A percentile compares a stretch with the other conserved stretches of the same genome.
These are phyloP conservation scores for Melitaea athalia DNA, from an alignment of 2,888 invertebrate species.

Conservation along the genomic window DNA sequence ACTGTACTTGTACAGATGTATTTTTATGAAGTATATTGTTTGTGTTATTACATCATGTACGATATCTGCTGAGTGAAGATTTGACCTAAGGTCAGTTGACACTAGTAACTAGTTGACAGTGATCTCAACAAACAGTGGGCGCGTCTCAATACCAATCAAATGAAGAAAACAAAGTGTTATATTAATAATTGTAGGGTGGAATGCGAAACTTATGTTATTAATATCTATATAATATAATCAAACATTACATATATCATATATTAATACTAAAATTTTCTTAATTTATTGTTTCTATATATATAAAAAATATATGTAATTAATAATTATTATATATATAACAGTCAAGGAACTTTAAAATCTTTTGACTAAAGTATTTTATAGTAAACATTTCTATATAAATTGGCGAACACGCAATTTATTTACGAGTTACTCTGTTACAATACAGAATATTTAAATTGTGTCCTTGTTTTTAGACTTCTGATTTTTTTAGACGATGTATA, in stretches of 20 bases:
- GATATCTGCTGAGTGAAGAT: conserved; percentile 48
- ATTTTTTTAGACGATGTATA: too few species aligned
- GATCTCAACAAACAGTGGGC: conserved; percentile 65
- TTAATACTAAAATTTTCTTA: neutral
- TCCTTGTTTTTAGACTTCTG: neutral
- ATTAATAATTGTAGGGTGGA: too few species aligned
- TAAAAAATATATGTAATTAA: neutral
- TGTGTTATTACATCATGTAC: conserved; percentile 36
- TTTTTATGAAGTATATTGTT: conserved; percentile 14
- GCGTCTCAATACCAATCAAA: conserved; percentile 41
- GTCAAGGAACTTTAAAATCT: neutral
- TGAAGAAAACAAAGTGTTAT: conserved; percentile 39
- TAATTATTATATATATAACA: neutral
- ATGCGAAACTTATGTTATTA: too few species aligned
- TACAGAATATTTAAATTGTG: neutral
- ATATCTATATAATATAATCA: too few species aligned
- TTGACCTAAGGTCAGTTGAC: conserved; percentile 59
- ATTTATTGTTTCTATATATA: neutral
- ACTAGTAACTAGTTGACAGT: too few species aligned
- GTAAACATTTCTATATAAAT: neutral
- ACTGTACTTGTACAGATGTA: neutral
- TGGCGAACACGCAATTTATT: neutral
- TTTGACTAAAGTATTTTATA: neutral
- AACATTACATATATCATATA: neutral
- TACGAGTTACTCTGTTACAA: neutral